These are phyloP conservation scores for Gnatocerus cornutus DNA, from an alignment of 2,888 invertebrate species.

Conservation along the genomic window DNA sequence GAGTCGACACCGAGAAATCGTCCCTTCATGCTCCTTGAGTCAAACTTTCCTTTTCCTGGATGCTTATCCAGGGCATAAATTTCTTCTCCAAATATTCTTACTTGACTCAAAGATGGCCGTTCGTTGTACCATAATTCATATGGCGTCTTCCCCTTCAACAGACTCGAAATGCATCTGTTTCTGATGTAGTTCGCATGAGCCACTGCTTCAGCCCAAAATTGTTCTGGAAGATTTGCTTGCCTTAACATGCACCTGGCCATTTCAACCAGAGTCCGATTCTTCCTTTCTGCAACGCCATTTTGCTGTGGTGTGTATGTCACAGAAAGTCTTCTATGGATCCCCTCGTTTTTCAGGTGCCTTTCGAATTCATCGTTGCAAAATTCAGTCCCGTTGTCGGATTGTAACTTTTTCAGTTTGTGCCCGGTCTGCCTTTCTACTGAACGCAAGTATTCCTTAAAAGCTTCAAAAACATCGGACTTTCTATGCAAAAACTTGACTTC, in stretches of 20 bases:
- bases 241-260: constrained; percentile 58
- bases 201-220: constrained; percentile 63
- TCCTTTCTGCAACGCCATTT: constrained; percentile 63
- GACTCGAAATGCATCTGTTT: constrained; percentile 57
- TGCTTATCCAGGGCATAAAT: too few species aligned
- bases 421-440: neutral
- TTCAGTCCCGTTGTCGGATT: constrained; percentile 11
- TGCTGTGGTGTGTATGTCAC: constrained; percentile 57
- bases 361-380: neutral
- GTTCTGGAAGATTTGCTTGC: constrained; percentile 51
- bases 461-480: neutral
- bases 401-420: neutral
- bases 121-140: constrained; percentile 49
- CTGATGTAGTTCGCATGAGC: constrained; percentile 58
- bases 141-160: constrained; percentile 50
- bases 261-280: constrained; percentile 61
- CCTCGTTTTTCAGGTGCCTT: neutral
- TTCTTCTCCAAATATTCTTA: too few species aligned
- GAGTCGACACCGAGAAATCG: too few species aligned
- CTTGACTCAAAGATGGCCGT: too few species aligned
- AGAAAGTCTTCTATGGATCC: neutral
- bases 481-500: neutral
- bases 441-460: neutral
- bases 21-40: too few species aligned
- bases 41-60: too few species aligned